These are phyloP conservation scores for Pipistrellus pipistrellus DNA, from an alignment of 2,797 vertebrate genomes.

Conservation along the genomic window DNA sequence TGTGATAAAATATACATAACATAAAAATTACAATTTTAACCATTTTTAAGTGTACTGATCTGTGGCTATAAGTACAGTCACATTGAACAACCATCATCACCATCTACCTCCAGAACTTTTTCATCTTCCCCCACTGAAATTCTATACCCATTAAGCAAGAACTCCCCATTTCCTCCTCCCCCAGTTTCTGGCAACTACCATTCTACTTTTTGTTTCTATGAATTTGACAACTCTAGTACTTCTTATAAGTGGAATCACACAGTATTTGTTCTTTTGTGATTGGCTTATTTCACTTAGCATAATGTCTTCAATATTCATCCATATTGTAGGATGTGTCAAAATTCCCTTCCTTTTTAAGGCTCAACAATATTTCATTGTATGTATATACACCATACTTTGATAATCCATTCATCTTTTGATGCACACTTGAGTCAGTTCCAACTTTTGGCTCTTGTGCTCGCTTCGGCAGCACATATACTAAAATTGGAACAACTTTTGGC, in stretches of 20 bases:
- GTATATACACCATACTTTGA: not conserved
- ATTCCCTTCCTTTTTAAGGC: constrained; percentile 19
- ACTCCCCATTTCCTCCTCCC: not conserved
- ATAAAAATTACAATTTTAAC: constrained; percentile 40
- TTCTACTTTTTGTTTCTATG: not conserved
- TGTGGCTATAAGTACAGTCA: not conserved
- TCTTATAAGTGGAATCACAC: not conserved
- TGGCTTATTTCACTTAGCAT: not conserved
- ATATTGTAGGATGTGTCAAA: not conserved
- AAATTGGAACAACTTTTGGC: not conserved
- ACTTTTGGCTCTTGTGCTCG: not conserved
- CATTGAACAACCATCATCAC: not conserved
- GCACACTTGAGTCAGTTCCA: not conserved
- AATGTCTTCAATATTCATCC: constrained; percentile 25
- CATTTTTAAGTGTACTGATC: not conserved
- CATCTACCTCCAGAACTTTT: not conserved
- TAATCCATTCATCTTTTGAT: not conserved
- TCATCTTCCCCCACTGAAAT: not conserved
- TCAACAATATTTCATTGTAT: constrained; percentile 9
- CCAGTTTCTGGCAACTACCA: not conserved
- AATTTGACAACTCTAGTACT: not conserved
- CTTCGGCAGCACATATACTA: no score
- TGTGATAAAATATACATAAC: constrained; percentile 6
- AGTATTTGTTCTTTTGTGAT: not conserved
- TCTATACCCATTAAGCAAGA: not conserved